phyloP scores from a whole-genome alignment of 1,140 invertebrate species.

The Brachionus manjavacas region DNA sequence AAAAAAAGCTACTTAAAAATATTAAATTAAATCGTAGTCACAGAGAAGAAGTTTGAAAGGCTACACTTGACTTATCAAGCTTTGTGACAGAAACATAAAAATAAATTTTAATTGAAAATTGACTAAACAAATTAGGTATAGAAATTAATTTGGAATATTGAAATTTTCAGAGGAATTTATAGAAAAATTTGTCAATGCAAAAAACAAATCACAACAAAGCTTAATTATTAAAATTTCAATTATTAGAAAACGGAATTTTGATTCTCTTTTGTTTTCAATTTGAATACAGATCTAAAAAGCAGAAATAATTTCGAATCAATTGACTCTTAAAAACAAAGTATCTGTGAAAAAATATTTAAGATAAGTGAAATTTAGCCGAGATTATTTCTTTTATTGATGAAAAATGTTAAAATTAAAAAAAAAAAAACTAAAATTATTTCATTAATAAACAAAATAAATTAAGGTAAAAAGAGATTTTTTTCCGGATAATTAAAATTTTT shows the following conservation, averaged over 20 bases:
- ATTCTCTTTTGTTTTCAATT: background rate
- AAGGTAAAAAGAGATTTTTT: background rate
- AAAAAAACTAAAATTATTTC: background rate
- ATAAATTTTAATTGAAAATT: background rate
- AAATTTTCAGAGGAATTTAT: background rate
- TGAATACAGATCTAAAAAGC: background rate
- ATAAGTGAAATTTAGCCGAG: background rate
- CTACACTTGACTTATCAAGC: background rate
- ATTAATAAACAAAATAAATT: background rate
- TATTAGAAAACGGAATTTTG: background rate
- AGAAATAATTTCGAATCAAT: background rate
- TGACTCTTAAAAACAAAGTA: background rate
- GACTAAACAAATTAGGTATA: background rate
- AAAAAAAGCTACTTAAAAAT: background rate
- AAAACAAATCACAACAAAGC: background rate
- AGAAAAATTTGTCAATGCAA: background rate
- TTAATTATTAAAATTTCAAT: background rate
- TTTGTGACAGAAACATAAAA: background rate
- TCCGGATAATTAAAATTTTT: slow-evolving; percentile 27
- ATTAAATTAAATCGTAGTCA: background rate
- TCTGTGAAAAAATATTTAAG: background rate
- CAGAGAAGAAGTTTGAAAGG: background rate
- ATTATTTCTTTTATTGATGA: background rate
- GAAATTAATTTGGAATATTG: background rate
- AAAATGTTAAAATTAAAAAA: background rate